Percentiles rank a stretch among this genome's conserved stretches.
These are phyloP conservation scores for Cyrtodaria siliqua DNA, from an alignment of 2,888 invertebrate genomes.

Conservation along the genomic window DNA sequence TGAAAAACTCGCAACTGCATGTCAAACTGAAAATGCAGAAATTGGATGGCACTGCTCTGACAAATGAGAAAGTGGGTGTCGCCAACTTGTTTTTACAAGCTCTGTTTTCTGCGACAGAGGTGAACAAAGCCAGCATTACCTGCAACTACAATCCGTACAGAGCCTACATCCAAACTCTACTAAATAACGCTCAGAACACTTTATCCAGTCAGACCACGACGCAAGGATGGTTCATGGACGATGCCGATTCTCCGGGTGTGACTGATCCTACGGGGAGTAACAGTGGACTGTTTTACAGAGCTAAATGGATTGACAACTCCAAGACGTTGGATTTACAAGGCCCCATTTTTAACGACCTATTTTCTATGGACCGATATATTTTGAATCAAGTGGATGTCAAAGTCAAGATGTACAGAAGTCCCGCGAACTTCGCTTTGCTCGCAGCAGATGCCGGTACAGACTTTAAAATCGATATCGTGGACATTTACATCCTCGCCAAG, in stretches of 20 bases:
- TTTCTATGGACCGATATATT: constrained; percentile 10
- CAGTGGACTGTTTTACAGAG: constrained; percentile 17
- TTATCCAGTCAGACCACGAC: background rate
- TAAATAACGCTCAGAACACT: background rate
- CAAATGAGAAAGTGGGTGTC: constrained; percentile 1
- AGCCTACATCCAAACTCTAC: constrained; percentile 2
- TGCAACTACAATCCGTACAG: constrained; percentile 6
- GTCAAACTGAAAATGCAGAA: constrained; percentile 8
- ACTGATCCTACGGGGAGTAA: too few species aligned
- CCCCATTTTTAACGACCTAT: constrained; percentile 24
- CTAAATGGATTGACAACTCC: constrained; percentile 5
- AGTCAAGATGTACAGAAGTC: constrained; percentile 23
- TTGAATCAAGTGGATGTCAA: constrained; percentile 34
- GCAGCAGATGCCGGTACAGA: constrained; percentile 5
- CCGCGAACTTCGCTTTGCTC: constrained; percentile 10
- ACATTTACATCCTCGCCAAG: constrained; percentile 26
- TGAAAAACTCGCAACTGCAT: constrained; percentile 2
- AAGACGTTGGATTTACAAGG: constrained; percentile 31
- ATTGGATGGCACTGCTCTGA: background rate
- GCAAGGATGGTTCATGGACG: constrained; percentile 2
- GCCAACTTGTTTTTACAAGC: too few species aligned
- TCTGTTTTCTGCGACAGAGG: too few species aligned
- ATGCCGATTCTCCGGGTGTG: constrained; percentile 4
- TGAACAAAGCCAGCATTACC: constrained; percentile 10
- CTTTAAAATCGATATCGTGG: constrained; percentile 19